Evolutionary conservation across 2,113 vertebrate genomes (phyloP), one percentile per base, ranked within the genome.

Genomic region (Nipponia nippon): DNA sequence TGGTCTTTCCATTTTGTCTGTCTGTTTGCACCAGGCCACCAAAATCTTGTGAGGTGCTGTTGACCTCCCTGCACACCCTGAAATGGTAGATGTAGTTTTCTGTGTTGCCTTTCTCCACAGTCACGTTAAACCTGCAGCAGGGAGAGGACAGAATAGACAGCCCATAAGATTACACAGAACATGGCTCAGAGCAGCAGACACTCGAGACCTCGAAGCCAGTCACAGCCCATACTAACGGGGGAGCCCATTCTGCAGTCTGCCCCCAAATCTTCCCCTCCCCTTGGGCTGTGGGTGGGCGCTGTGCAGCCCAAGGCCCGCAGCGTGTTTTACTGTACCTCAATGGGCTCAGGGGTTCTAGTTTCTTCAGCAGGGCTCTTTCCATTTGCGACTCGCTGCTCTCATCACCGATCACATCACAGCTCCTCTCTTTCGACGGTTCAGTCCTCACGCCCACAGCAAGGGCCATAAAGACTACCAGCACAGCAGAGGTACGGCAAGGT

Each of bases 1-100:
- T 98, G 40, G 72, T 95, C 20, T 73, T 77, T 1, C 62, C 61
- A 1, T 7, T 95, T 18, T 69, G 81, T 76, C 22, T 94, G 14
- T 98, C 84, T 44, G 83, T 86, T 88, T 99, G 99, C 72, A 99
- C 95, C 67, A 99, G 79, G 40, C 99, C 99, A 34, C 98, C 92
- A 55, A 86, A 99, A 44, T 97, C 96, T 0, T 86, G 75, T 3
- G 46, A 26, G 30, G 69, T 95, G 47, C 96, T 98, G 25, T 90
- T 69, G 59, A 98, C 99, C 84, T 99, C 98, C 29, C 99, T 98
- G 97, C 99, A 99, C 71, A 99, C 95, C 83, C 98, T 98, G 95
- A 99, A 99, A 2, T 94, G 73, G 83, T 99, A 99, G 7, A 91
- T 15, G 77, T 99, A 99, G 30, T 46, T 65, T 69, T 97, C 98